Percentiles rank a stretch among this genome's conserved stretches.
Conservation (phyloP, 2,888 invertebrate species). For the Horisme vitalbata region DNA sequence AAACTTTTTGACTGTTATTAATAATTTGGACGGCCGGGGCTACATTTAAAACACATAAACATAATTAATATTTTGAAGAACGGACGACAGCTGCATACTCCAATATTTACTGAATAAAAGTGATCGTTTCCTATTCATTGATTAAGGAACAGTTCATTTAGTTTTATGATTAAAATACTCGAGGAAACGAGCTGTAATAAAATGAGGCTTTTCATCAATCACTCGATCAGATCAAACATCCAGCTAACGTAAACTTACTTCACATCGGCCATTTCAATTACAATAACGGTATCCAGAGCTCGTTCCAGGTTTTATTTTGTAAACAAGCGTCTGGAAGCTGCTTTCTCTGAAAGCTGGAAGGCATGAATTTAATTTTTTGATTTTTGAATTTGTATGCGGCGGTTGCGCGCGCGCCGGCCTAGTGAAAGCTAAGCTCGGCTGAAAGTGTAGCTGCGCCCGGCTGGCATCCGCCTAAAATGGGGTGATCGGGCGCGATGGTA, state of each 20-base stretch:
- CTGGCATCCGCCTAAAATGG: conserved; percentile 82
- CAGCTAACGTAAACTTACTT: conserved; percentile 23
- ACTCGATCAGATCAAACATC: conserved; percentile 17
- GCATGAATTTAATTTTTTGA: conserved; percentile 25
- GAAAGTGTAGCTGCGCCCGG: conserved; percentile 71
- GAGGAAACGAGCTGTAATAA: conserved; percentile 22
- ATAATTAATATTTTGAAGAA: conserved; percentile 14
- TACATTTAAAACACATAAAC: conserved; percentile 20
- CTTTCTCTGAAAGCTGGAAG: conserved; percentile 20
- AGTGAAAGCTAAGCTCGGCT: conserved; percentile 80
- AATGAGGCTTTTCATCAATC: conserved; percentile 21
- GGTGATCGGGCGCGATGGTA: conserved; percentile 82
- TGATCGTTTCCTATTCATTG: conserved; percentile 11
- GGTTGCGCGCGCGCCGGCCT: conserved; percentile 51
- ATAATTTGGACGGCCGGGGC: conserved; percentile 3
- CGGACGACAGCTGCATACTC: neutral
- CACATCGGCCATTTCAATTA: conserved; percentile 31
- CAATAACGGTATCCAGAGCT: conserved; percentile 28
- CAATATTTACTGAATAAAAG: neutral
- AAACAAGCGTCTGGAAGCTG: conserved; percentile 35
- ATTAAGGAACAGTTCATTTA: conserved; percentile 9
- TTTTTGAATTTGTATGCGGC: conserved; percentile 5
- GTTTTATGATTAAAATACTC: conserved; percentile 5
- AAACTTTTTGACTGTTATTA: conserved; percentile 6
- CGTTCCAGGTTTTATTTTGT: conserved; percentile 42